Evolutionary conservation across 1,140 invertebrate species (phyloP).

Genomic region (Dreissena polymorpha): DNA sequence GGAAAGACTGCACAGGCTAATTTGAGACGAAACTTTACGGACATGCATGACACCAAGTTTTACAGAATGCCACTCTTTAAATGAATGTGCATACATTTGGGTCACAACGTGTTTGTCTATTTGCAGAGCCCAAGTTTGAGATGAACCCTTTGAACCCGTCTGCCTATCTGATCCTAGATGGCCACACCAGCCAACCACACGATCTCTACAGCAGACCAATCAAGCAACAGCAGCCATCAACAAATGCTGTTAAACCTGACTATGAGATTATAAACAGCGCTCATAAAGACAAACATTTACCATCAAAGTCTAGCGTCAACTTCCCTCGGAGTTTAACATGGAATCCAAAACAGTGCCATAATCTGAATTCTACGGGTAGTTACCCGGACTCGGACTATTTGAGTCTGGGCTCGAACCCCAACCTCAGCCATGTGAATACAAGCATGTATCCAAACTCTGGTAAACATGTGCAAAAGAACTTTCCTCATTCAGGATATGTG

Average conservation of each 20-base stretch:
- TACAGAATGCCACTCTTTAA: no score
- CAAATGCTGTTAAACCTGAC: not conserved
- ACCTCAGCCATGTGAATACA: slow-evolving; percentile 29
- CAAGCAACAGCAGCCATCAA: not conserved
- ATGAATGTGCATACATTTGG: no score
- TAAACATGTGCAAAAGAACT: slow-evolving; percentile 23
- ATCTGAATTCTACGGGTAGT: slow-evolving; percentile 35
- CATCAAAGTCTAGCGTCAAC: not conserved
- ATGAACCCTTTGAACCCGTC: slow-evolving; percentile 44
- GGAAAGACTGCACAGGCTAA: no score
- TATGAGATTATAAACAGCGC: no score
- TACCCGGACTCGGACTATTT: slow-evolving; percentile 47
- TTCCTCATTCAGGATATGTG: slow-evolving; percentile 6
- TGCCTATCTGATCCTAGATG: slow-evolving; percentile 43
- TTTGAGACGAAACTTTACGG: no score
- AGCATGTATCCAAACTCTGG: not conserved
- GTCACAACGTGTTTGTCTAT: not conserved
- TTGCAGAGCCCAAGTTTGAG: slow-evolving; percentile 38
- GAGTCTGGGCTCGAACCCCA: slow-evolving; percentile 26
- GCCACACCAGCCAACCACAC: not conserved
- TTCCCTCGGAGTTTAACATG: not conserved
- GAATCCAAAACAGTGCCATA: slow-evolving; percentile 37
- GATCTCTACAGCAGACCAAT: slow-evolving; percentile 10
- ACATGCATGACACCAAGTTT: no score
- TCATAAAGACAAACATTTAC: slow-evolving; percentile 42